phyloP scores from a whole-genome alignment of 2,797 vertebrate species.

The Centroberyx gerrardi region DNA sequence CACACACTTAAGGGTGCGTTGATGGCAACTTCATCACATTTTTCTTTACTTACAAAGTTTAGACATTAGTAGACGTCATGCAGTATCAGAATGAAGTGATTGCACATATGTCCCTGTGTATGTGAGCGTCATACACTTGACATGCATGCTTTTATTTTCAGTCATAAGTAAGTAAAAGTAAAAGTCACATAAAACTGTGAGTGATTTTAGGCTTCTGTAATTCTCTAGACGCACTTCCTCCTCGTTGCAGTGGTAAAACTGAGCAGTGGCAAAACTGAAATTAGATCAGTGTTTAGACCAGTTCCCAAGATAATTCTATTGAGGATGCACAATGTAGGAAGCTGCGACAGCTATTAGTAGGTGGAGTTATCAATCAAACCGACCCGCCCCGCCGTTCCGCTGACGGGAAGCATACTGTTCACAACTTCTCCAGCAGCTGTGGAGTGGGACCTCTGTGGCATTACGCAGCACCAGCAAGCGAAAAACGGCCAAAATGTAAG shows the following conservation, averaged over 20 bases:
- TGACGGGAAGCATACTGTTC: slow-evolving; percentile 63
- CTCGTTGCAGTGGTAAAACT: not conserved
- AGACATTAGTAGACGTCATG: too few relatives aligned
- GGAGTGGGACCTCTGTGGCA: slow-evolving; percentile 52
- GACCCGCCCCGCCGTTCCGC: slow-evolving; percentile 62
- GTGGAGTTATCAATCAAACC: slow-evolving; percentile 76
- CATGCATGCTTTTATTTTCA: too few relatives aligned
- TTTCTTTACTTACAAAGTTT: too few relatives aligned
- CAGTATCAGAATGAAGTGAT: not conserved
- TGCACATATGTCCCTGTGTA: too few relatives aligned
- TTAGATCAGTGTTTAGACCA: not conserved
- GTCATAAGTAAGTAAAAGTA: too few relatives aligned
- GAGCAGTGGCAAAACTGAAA: not conserved
- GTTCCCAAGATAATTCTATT: not conserved
- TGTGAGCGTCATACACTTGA: too few relatives aligned
- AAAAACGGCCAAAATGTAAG: slow-evolving; percentile 74
- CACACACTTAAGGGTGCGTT: too few relatives aligned
- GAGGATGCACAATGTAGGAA: not conserved
- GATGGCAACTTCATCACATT: too few relatives aligned
- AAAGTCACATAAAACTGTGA: too few relatives aligned
- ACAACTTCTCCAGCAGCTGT: slow-evolving; percentile 68
- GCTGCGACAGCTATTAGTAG: slow-evolving; percentile 58
- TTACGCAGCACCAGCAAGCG: slow-evolving; percentile 47
- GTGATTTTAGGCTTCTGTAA: too few relatives aligned
- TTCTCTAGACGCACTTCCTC: not conserved